A percentile compares a stretch with the other conserved stretches of the same genome.
phyloP scores from a whole-genome alignment of 2,797 vertebrate species.

The Mionectes olivaceus region DNA sequence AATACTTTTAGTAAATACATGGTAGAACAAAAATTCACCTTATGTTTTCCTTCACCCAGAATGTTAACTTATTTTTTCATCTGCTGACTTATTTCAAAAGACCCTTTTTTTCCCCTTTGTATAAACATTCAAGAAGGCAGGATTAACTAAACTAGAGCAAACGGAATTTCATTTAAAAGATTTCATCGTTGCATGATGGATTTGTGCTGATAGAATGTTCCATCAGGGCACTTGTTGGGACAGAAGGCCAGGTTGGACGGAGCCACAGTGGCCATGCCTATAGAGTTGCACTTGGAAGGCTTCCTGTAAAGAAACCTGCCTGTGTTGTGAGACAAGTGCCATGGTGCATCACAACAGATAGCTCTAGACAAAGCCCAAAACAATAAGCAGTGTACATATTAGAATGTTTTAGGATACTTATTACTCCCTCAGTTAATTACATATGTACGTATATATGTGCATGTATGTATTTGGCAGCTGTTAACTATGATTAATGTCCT shows the following conservation, averaged over 20 bases:
- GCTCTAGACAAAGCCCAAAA: background rate
- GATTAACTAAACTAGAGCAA: background rate
- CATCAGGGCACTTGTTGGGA: background rate
- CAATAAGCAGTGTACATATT: background rate
- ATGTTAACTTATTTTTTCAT: background rate
- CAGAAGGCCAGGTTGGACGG: background rate
- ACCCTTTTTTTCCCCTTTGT: background rate
- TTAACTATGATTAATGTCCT: background rate
- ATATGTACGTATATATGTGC: background rate
- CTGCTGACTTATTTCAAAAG: background rate
- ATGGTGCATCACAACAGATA: rapidly evolving
- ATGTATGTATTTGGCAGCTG: background rate
- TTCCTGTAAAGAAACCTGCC: background rate
- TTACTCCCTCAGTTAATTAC: background rate
- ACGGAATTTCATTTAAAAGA: background rate
- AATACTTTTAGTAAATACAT: background rate
- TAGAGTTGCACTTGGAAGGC: background rate
- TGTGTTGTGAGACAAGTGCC: background rate
- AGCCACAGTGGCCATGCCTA: background rate
- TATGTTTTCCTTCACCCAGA: background rate
- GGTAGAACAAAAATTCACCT: background rate
- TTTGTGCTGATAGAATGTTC: background rate
- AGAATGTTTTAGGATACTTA: background rate
- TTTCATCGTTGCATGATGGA: background rate
- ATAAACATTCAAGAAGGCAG: background rate